Percentiles rank a stretch among this genome's conserved stretches.
These are phyloP conservation scores for Dascyllus trimaculatus DNA, from an alignment of 2,113 vertebrate species.

Conservation along the genomic window DNA sequence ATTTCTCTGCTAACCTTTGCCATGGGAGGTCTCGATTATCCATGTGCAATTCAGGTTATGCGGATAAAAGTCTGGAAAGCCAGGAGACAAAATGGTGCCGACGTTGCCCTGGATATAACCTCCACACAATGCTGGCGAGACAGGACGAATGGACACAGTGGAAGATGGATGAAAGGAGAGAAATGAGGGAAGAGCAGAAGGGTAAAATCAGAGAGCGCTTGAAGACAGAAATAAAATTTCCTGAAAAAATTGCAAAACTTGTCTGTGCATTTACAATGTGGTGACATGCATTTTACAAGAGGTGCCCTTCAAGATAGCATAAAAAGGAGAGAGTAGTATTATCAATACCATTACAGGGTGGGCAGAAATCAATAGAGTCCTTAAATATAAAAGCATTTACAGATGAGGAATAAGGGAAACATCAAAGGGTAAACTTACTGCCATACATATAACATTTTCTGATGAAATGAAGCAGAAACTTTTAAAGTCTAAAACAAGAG, in stretches of 20 bases:
- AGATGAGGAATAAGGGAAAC: conserved; percentile 55
- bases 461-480: conserved; percentile 60
- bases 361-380: conserved; percentile 76
- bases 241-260: conserved; percentile 34
- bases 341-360: conserved; percentile 66
- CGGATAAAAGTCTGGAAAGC: conserved; percentile 98
- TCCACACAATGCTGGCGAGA: conserved; percentile 91
- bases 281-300: conserved; percentile 63
- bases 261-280: conserved; percentile 52
- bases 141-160: background rate
- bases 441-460: conserved; percentile 63
- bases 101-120: conserved; percentile 94
- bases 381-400: conserved; percentile 75
- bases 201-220: conserved; percentile 26
- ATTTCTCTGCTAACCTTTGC: conserved; percentile 90
- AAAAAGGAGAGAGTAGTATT: conserved; percentile 61
- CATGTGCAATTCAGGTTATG: conserved; percentile 99
- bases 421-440: conserved; percentile 54
- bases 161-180: conserved; percentile 23
- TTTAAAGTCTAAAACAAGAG: conserved; percentile 51
- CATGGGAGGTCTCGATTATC: conserved; percentile 96
- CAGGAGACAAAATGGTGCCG: conserved; percentile 96
- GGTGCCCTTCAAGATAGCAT: conserved; percentile 71
- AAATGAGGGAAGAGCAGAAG: background rate
- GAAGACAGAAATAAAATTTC: conserved; percentile 10